These are phyloP conservation scores for Schizopygopsis malacanthus DNA, from an alignment of 2,797 vertebrate genomes.

Conservation along the genomic window DNA sequence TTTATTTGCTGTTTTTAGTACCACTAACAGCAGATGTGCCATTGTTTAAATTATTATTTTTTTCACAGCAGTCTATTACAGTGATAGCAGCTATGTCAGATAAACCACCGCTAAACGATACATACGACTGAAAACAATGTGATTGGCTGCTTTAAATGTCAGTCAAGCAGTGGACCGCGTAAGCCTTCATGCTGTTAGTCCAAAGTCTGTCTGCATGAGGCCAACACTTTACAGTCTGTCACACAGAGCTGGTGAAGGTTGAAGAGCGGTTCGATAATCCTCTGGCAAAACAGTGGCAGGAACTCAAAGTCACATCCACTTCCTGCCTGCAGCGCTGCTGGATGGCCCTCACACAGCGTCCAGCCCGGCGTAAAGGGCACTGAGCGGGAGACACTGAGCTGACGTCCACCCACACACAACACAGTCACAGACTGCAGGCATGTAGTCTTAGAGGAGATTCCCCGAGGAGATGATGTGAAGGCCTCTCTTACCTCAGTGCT, in stretches of 20 bases:
- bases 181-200: neutral
- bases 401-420: conserved; percentile 25
- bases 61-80: neutral
- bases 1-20: neutral
- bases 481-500: neutral
- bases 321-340: conserved; percentile 62
- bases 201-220: conserved; percentile 1
- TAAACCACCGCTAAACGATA: neutral
- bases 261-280: conserved; percentile 57
- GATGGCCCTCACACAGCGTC: conserved; percentile 21
- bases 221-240: conserved; percentile 25
- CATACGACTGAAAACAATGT: neutral
- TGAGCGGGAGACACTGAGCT: conserved; percentile 37
- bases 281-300: conserved; percentile 48
- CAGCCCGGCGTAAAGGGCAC: conserved; percentile 50
- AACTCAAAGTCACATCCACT: conserved; percentile 66
- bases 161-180: neutral
- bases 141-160: conserved; percentile 3
- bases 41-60: neutral
- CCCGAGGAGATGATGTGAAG: neutral
- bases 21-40: neutral
- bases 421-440: conserved; percentile 13
- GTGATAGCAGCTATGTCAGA: neutral
- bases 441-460: conserved; percentile 15
- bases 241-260: conserved; percentile 33